Evolutionary conservation across 2,797 vertebrate genomes (phyloP).

Genomic region (Buphagus erythrorhynchus): DNA sequence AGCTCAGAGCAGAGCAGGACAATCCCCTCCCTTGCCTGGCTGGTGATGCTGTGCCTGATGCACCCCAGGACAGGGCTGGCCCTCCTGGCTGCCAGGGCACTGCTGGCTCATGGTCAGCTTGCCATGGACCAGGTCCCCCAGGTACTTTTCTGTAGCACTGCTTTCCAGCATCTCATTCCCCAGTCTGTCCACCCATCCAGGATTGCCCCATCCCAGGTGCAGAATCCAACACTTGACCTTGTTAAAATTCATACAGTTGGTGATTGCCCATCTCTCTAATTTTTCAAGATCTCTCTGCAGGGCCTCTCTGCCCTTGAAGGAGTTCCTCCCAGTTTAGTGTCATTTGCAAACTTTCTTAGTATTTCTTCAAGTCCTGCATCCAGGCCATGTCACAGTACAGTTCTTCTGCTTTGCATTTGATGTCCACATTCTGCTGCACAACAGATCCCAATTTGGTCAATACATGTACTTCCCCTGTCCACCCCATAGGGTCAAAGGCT

Average conservation of each 20-base stretch:
- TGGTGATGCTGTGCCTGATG: not conserved
- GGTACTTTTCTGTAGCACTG: rapidly evolving
- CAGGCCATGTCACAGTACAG: not conserved
- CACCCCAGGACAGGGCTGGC: rapidly evolving
- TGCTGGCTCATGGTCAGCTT: rapidly evolving
- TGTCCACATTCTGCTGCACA: not conserved
- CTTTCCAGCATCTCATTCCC: not conserved
- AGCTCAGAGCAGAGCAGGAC: not conserved
- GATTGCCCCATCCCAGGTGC: not conserved
- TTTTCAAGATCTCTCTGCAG: not conserved
- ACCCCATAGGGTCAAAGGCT: not conserved
- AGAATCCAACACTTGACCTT: not conserved
- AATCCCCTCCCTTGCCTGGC: not conserved
- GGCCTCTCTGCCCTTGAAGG: not conserved
- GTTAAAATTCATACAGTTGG: not conserved
- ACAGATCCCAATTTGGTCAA: not conserved
- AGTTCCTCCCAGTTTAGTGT: not conserved
- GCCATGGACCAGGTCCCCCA: rapidly evolving
- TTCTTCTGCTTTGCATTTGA: not conserved
- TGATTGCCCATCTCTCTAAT: not conserved
- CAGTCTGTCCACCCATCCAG: not conserved
- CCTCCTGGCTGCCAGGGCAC: not conserved
- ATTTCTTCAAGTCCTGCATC: not conserved
- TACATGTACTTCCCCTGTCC: rapidly evolving
- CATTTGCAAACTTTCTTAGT: not conserved